Evolutionary conservation across 2,888 invertebrate species (phyloP), one percentile per base, ranked within the genome.

Genomic region (Netelia melanura): DNA sequence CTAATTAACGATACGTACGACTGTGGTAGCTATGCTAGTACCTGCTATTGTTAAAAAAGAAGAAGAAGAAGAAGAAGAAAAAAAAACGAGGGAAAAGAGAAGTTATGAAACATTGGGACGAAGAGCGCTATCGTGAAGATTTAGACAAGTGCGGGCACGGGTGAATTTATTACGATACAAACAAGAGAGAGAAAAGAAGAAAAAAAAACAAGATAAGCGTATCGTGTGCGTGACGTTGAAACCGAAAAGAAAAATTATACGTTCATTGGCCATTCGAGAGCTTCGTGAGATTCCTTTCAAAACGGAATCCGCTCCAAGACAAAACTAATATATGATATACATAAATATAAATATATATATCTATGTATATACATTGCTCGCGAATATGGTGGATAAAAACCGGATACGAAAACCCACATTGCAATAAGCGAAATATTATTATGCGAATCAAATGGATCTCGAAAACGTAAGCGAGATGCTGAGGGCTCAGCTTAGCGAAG

Each of bases 11-110:
- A 94, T 93, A 93, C 93, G 94, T 93, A 94, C 93, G 93, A 93
- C 94, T 94, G 94, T 94, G 93, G 94, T 94, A 94, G 94, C 94
- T 94, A 94, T 94, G 94, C 93, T 94, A 94, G 94, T 94, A 94
- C 94, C 94, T 94, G 94, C 94, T 94, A 93, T 93, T 93, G 91
- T 93, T 93, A 92, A 92, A 89, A 90, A 86, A 90, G 88, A 81
- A 81, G 79, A 86, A 76, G 78, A 83, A 76, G 79, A 79, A 62
- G 21, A 48, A 65, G 72, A 64, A 62, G 21, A 48, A 65, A 72
- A 64, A 17, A 17, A 17, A 17, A 17, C 17, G 17, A 17, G 17
- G 30, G 30, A n/a, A 61, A 48, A 79, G 75, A 48, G 68, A 68
- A 52, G 62, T 38, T 56, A 80, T 68, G 75, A 61, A 76, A 56